A percentile compares a stretch with the other conserved stretches of the same genome.
These are phyloP conservation scores for Cynocephalus volans DNA, from an alignment of 2,113 vertebrate genomes.

Conservation along the genomic window DNA sequence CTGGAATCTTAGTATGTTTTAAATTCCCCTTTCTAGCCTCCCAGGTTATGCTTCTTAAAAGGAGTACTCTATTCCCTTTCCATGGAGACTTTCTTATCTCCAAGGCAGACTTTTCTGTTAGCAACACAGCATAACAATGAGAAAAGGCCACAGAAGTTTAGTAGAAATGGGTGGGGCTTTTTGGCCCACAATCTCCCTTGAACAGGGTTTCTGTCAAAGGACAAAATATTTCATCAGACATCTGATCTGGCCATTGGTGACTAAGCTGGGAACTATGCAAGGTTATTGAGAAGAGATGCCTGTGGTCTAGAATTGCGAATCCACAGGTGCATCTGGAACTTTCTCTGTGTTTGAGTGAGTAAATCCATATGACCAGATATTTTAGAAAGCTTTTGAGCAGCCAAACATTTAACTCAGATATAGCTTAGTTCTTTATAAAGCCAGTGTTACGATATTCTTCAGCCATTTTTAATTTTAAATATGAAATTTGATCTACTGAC, in stretches of 20 bases:
- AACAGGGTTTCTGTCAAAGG: not conserved
- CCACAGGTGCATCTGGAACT: not conserved
- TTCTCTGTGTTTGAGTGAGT: not conserved
- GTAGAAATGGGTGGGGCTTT: not conserved
- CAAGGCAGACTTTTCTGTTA: not conserved
- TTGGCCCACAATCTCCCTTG: not conserved
- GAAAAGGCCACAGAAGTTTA: not conserved
- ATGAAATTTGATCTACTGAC: slow-evolving; percentile 7
- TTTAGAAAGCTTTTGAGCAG: slow-evolving; percentile 22
- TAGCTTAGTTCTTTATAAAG: slow-evolving; percentile 16
- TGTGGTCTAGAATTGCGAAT: not conserved
- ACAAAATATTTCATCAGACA: not conserved
- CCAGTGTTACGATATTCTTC: not conserved
- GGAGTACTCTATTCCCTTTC: not conserved
- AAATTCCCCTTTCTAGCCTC: not conserved
- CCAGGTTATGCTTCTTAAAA: not conserved
- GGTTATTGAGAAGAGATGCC: not conserved
- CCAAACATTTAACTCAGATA: not conserved
- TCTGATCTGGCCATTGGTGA: not conserved
- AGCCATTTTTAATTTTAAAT: slow-evolving; percentile 6
- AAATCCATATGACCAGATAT: not conserved
- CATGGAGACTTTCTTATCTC: not conserved
- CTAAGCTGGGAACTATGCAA: not conserved
- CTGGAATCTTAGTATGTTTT: not conserved
- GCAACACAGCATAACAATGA: not conserved